Conservation (phyloP, 2,888 invertebrate genomes). For the Schrankia costaestrigalis region DNA sequence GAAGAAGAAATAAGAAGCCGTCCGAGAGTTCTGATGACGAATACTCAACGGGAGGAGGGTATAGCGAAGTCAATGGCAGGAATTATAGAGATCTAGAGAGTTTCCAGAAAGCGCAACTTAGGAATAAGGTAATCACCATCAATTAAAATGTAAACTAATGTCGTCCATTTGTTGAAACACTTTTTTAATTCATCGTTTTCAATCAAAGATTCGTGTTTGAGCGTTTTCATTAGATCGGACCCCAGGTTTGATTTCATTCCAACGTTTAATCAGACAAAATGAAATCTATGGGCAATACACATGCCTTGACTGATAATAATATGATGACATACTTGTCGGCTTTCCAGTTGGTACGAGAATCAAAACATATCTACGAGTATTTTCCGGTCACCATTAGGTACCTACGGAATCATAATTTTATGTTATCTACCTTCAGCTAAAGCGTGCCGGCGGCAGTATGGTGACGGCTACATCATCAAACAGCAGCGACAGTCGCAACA, state of each 20-base stretch:
- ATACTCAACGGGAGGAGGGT: slow-evolving; percentile 58
- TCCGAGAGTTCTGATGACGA: slow-evolving; percentile 93
- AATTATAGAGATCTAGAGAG: slow-evolving; percentile 93
- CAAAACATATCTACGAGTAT: too few species aligned
- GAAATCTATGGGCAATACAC: too few species aligned
- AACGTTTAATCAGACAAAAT: too few species aligned
- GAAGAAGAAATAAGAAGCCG: slow-evolving; percentile 87
- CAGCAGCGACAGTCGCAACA: slow-evolving; percentile 18
- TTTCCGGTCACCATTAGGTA: too few species aligned
- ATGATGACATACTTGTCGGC: too few species aligned
- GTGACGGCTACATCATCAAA: slow-evolving; percentile 16
- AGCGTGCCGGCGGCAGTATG: slow-evolving; percentile 77
- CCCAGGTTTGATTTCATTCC: too few species aligned
- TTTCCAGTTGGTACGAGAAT: too few species aligned
- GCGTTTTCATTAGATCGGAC: too few species aligned
- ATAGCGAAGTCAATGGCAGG: slow-evolving; percentile 82
- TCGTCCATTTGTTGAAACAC: not conserved
- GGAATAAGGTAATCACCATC: slow-evolving; percentile 96
- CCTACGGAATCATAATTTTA: too few species aligned
- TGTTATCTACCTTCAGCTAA: too few species aligned
- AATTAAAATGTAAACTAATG: not conserved
- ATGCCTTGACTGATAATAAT: too few species aligned
- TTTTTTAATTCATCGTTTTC: not conserved
- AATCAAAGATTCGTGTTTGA: not conserved
- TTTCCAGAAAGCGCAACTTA: slow-evolving; percentile 94